Evolutionary conservation across 1,140 invertebrate species (phyloP).

Genomic region (Olivierus martensii): DNA sequence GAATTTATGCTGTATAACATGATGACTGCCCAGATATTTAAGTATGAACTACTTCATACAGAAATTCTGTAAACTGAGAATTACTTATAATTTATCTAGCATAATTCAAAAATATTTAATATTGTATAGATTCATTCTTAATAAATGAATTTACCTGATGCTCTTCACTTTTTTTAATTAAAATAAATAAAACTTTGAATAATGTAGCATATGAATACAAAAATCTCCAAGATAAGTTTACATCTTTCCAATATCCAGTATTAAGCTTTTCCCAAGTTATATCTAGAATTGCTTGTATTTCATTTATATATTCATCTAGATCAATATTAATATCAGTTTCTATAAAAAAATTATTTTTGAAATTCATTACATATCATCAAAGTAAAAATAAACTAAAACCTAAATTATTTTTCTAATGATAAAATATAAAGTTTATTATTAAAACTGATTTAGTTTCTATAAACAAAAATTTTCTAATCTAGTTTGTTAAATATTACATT

Average conservation of each 20-base stretch:
- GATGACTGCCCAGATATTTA: no score
- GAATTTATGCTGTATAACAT: no score
- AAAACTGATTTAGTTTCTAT: no score
- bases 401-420: neutral
- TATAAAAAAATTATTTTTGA: neutral
- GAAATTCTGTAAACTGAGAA: no score
- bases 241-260: slow-evolving; percentile 70
- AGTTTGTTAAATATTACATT: no score
- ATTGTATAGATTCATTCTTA: no score
- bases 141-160: slow-evolving; percentile 10
- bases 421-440: no score
- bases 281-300: slow-evolving; percentile 40
- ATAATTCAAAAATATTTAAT: no score
- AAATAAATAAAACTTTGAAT: slow-evolving; percentile 29
- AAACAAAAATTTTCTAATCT: no score
- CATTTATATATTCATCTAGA: neutral
- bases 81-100: no score
- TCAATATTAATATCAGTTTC: neutral
- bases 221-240: slow-evolving; percentile 38
- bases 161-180: slow-evolving; percentile 19
- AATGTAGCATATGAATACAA: slow-evolving; percentile 38
- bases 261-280: slow-evolving; percentile 64
- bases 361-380: neutral
- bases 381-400: neutral
- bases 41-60: no score